A percentile compares a stretch with the other conserved stretches of the same genome.
Evolutionary conservation across 2,797 vertebrate species (phyloP).

Genomic region (Mycteria americana): DNA sequence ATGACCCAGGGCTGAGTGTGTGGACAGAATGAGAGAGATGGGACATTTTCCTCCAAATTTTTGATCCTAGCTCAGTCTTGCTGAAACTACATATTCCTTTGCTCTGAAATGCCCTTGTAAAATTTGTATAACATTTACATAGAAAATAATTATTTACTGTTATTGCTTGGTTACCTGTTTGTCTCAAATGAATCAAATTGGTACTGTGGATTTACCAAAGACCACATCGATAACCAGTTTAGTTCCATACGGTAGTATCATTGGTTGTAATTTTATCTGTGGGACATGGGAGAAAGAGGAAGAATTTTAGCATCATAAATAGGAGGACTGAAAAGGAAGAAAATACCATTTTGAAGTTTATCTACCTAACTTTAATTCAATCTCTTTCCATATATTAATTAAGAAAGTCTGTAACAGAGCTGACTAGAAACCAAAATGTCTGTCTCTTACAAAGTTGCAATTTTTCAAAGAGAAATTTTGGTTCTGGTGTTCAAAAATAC

Average conservation of each 20-base stretch:
- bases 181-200: background rate
- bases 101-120: background rate
- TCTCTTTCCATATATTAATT: background rate
- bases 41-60: background rate
- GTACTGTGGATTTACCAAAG: background rate
- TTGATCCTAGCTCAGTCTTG: background rate
- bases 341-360: background rate
- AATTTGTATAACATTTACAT: background rate
- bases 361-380: background rate
- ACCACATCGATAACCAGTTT: background rate
- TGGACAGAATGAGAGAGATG: background rate
- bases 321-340: background rate
- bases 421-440: background rate
- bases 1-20: rapidly evolving
- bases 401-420: background rate
- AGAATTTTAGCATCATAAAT: background rate
- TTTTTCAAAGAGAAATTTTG: background rate
- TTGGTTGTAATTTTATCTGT: background rate
- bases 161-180: background rate
- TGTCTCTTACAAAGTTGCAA: background rate
- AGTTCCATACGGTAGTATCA: background rate
- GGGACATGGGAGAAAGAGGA: background rate
- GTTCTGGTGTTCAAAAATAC: background rate
- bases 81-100: background rate
- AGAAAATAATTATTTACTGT: background rate